These are phyloP conservation scores for Lithophane leautieri DNA, from an alignment of 2,888 invertebrate genomes.

Conservation along the genomic window DNA sequence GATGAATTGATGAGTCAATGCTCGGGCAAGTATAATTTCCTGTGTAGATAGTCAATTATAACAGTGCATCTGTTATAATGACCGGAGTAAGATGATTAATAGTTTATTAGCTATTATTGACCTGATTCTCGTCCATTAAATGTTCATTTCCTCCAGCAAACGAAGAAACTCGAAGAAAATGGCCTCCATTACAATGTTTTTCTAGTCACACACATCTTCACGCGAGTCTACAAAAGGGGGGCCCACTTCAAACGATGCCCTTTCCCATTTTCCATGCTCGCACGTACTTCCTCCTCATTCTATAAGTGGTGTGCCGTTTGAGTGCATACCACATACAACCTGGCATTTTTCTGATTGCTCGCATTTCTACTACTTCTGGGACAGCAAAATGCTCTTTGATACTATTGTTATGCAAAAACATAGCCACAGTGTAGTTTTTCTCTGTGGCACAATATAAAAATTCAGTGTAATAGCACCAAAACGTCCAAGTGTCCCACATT, in stretches of 20 bases:
- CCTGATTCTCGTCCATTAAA: conserved; percentile 52
- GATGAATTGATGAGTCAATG: conserved; percentile 74
- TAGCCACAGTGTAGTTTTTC: conserved; percentile 11
- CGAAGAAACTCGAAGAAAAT: conserved; percentile 20
- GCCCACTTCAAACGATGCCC: conserved; percentile 46
- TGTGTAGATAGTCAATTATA: conserved; percentile 71
- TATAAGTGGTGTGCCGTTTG: conserved; percentile 43
- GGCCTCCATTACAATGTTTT: conserved; percentile 37
- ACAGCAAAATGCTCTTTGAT: conserved; percentile 7
- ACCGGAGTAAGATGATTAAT: conserved; percentile 67
- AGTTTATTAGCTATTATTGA: conserved; percentile 64
- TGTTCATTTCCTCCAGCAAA: conserved; percentile 46
- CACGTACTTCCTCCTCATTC: conserved; percentile 50
- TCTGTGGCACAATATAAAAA: conserved; percentile 4
- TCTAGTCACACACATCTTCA: conserved; percentile 25
- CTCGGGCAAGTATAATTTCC: conserved; percentile 69
- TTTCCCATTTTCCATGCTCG: conserved; percentile 50
- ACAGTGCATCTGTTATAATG: conserved; percentile 67
- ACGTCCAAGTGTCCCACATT: conserved; percentile 14
- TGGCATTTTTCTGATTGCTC: conserved; percentile 41
- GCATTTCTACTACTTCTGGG: conserved; percentile 25
- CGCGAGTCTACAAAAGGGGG: conserved; percentile 36
- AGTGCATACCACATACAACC: conserved; percentile 39
- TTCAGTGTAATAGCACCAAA: background rate
- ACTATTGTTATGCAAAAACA: conserved; percentile 8